Base-by-base conservation (phyloP, 2,113 vertebrate genomes). In the Pelmatolapia mariae region DNA sequence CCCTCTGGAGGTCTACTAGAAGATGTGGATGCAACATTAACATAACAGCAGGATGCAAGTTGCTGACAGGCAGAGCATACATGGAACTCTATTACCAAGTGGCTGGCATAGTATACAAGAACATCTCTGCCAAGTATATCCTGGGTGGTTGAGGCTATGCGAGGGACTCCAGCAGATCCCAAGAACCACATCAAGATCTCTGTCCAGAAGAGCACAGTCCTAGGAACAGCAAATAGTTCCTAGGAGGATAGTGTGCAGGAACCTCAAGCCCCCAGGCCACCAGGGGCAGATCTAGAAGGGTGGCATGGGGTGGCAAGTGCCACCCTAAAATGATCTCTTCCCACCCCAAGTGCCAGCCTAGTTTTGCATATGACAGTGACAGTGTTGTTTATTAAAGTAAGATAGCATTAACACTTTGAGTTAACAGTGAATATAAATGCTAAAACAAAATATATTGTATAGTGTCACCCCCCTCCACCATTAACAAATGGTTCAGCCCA, bases 211-310 rank as follows among this genome's bases (percentile, higher is more conserved):
- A n/a, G n/a, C n/a, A n/a, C n/a, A 53, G 19, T 53, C 52, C 19
- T 0, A 10, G 19, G 19, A 11, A 54, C 52, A 54, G 52, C 52
- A 52, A 52, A 52, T 52, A 52, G 18, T 52, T 52, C 8, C 50
- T 52, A 52, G 50, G 47, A 19, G 47, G 8, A 52, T 5, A 6
- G 19, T 53, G n/a, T 1, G 5, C n/a, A 6, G n/a, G 0, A 53
- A 10, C 52, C 1, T 22, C 10, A 53, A 22, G 52, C 19, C 52
- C 19, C 52, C 52, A 53, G 3, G 50, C 50, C 8, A 10, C 8
- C 50, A 52, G 18, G 47, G 47, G 18, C 8, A 8, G 47, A 50
- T 9, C 47, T 50, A 50, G 47, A 9, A 52, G 18, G 8, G 3
- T 10, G 18, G 18, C 18, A 53, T 53, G 50, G 10, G 19, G 50